phyloP scores from a whole-genome alignment of 2,888 invertebrate species.

The Yponomeuta cagnagella region DNA sequence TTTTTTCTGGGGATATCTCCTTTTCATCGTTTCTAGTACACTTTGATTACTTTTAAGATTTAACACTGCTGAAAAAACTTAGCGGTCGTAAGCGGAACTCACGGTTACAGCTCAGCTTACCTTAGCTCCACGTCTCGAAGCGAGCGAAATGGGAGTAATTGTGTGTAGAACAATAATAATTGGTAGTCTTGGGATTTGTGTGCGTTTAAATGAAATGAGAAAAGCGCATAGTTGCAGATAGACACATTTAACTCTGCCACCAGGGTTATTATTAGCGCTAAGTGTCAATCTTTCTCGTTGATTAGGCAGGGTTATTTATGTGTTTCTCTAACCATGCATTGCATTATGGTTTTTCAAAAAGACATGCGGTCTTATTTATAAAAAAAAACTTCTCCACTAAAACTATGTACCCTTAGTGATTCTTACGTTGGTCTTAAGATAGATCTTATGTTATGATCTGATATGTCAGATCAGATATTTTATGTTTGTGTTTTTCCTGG shows the following conservation, averaged over 20 bases:
- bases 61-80: too few species aligned
- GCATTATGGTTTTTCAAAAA: not conserved
- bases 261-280: not conserved
- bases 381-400: too few species aligned
- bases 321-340: not conserved
- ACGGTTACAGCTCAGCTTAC: not conserved
- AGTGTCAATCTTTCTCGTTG: not conserved
- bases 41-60: too few species aligned
- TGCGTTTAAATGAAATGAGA: not conserved
- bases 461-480: too few species aligned
- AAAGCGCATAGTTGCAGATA: not conserved
- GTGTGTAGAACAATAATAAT: slow-evolving; percentile 3
- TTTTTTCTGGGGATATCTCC: too few species aligned
- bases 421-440: too few species aligned
- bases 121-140: not conserved
- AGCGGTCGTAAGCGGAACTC: not conserved
- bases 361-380: not conserved
- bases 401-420: too few species aligned
- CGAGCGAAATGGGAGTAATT: not conserved
- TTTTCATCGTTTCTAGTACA: too few species aligned
- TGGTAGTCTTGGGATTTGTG: not conserved
- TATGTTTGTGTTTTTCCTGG: too few species aligned
- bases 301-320: not conserved
- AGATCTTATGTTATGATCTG: too few species aligned
- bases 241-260: not conserved